Evolutionary conservation across 2,888 invertebrate genomes (phyloP), one percentile per base, ranked within the genome.

Genomic region (Coleophora deauratella): DNA sequence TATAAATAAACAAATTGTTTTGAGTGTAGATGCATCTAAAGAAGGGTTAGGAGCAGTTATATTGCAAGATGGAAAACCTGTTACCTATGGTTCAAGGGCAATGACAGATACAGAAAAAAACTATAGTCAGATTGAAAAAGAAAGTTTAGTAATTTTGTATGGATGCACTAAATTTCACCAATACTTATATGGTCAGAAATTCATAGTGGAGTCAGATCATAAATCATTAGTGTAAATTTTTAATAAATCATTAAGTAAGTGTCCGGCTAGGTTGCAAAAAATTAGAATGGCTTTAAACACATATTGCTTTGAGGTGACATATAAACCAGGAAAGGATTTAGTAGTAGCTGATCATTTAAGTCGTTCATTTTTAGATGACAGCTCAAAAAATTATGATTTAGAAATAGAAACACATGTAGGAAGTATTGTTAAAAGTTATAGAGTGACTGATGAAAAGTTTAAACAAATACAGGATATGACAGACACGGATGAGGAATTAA

Each of bases 101-200:
- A 31, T 42, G 8, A 37, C 38, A 10, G 11, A 8, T 2, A 27
- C 35, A 14, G 38, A 42, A 35, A 21, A 27, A 8, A 9, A 33
- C 7, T 37, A 34, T 28, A 14, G 33, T 10, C 41, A 41, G 10
- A 41, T 41, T 9, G 37, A 41, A 4, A 42, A 42, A 12, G 38
- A 42, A 33, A 32, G 12, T 21, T 30, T 38, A 9, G 30, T 38
- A 1, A 36, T 42, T 27, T 9, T 38, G 15, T 42, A 34, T 31
- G 42, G 32, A 9, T 41, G 41, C 13, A 37, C 12, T 7, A 41
- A 37, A 33, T 37, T 41, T 28, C 21, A 37, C 13, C 11, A 35
- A 15, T 41, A 33, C 27, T 1, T 33, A 3, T 41, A 41, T 33
- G 41, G 34, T 27, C 35, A 40, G 30, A n/a, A 9, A 9, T 30